Evolutionary conservation across 1,140 invertebrate genomes (phyloP), one percentile per base, ranked within the genome.

Genomic region (Pectinophora gossypiella): DNA sequence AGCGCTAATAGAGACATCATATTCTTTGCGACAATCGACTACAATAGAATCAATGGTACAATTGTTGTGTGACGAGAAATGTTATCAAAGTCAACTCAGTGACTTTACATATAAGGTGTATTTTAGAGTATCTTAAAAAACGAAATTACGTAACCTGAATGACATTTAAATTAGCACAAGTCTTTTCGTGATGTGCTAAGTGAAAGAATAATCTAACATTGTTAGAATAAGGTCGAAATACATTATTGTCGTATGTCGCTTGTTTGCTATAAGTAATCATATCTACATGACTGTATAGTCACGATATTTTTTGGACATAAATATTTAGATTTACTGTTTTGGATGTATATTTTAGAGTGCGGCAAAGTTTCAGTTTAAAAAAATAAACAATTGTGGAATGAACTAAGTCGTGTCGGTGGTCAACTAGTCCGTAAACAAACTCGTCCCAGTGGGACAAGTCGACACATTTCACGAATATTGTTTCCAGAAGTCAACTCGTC

Each of bases 191-290:
- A 40, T 21, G 40, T 42, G 59, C 2, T 59, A 65, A 68, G 56
- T 19, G 46, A 35, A 56, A 59, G 16, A 4, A 15, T 40, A 40
- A 32, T 32, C 38, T 2, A 16, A 57, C 50, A 56, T 36, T 46
- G 44, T 45, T 45, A n/a, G 27, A 32, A 32, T 23, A 23, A 10
- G 43, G 48, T 23, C 49, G 58, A 23, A n/a, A n/a, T n/a, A n/a
- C n/a, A n/a, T n/a, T n/a, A n/a, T n/a, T 60, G 64, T 62, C 58
- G 54, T n/a, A 43, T 68, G 61, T 68, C 57, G 27, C 49, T 42
- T 51, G 27, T 47, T 51, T 50, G 45, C 57, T 21, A n/a, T n/a
- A n/a, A n/a, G 13, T 52, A 19, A 9, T 51, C 53, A 48, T 40
- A 27, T 4, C 10, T 19, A 48, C 21, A 32, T 32, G 27, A 56